Evolutionary conservation across 2,888 invertebrate genomes (phyloP), one percentile per base, ranked within the genome.

Genomic region (Drosophila kokeensis): DNA sequence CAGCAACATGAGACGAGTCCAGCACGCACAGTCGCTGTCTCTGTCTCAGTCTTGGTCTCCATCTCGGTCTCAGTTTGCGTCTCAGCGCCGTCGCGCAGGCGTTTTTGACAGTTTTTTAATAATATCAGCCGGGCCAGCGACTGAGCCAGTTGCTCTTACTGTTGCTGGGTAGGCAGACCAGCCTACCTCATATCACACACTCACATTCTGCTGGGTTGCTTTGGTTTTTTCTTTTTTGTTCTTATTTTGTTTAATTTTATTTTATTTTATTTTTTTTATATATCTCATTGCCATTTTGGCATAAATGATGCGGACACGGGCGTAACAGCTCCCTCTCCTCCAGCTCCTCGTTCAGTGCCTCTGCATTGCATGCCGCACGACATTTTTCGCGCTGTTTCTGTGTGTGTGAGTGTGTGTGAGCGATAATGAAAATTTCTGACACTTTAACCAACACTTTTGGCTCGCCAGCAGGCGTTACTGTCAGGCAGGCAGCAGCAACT

Each of bases 401-500:
- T 36, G 21, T 32, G 15, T 58, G 29, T 73, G 36, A 53, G 30
- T 58, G 27, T 60, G 53, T 68, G 59, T 76, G 79, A 73, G 90
- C 88, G 87, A 90, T 87, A 87, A 87, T 90, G 87, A 87, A 90
- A 85, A 85, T 86, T 87, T 87, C 88, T 90, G 90, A 87, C 87
- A 87, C 87, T 90, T 88, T 87, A 83, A 84, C 89, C 85, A 89
- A 85, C 85, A 85, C 87, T 85, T 83, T 84, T 87, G 75, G 85
- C 68, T 82, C 63, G 85, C 88, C 85, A 82, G 83, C 83, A 78
- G 82, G 77, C 72, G 84, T 74, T 69, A 69, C 80, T 66, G 73
- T 76, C 73, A 79, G 72, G 79, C 67, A 73, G 82, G 73, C 73
- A 72, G 70, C 80, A 62, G 40, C 69, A 68, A 66, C 72, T 36